These are phyloP conservation scores for Stigmatopora argus DNA, from an alignment of 2,113 vertebrate genomes.

Conservation along the genomic window DNA sequence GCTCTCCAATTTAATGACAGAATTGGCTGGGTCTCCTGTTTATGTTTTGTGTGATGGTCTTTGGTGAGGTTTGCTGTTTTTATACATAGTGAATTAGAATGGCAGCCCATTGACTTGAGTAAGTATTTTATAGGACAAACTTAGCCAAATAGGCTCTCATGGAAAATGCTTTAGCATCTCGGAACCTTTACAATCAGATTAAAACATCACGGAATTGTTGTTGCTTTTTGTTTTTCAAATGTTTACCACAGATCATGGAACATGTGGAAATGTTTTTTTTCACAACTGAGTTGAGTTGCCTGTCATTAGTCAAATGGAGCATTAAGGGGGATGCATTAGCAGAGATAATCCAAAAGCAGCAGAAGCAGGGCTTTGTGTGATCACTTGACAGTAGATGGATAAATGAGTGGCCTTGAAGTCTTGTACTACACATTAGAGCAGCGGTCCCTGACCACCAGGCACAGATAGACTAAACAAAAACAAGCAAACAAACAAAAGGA, in stretches of 20 bases:
- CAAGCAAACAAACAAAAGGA: too few species aligned
- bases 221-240: constrained; percentile 9
- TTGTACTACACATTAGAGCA: constrained; percentile 30
- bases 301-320: constrained; percentile 55
- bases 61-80: constrained; percentile 60
- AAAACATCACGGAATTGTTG: constrained; percentile 5
- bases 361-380: constrained; percentile 41
- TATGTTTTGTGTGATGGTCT: constrained; percentile 48
- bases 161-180: constrained; percentile 8
- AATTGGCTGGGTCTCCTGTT: constrained; percentile 44
- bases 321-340: constrained; percentile 48
- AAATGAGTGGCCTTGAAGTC: constrained; percentile 46
- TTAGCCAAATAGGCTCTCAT: constrained; percentile 9
- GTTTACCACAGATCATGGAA: constrained; percentile 10
- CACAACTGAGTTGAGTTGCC: constrained; percentile 25
- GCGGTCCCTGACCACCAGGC: neutral
- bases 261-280: constrained; percentile 34
- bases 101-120: constrained; percentile 25
- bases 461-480: neutral
- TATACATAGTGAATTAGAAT: constrained; percentile 61
- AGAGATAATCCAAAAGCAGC: constrained; percentile 55
- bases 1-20: constrained; percentile 31
- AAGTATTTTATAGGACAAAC: constrained; percentile 22
- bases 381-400: constrained; percentile 41
- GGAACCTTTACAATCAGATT: constrained; percentile 25